These are phyloP conservation scores for Dipodomys spectabilis DNA, from an alignment of 2,113 vertebrate species.

Conservation along the genomic window DNA sequence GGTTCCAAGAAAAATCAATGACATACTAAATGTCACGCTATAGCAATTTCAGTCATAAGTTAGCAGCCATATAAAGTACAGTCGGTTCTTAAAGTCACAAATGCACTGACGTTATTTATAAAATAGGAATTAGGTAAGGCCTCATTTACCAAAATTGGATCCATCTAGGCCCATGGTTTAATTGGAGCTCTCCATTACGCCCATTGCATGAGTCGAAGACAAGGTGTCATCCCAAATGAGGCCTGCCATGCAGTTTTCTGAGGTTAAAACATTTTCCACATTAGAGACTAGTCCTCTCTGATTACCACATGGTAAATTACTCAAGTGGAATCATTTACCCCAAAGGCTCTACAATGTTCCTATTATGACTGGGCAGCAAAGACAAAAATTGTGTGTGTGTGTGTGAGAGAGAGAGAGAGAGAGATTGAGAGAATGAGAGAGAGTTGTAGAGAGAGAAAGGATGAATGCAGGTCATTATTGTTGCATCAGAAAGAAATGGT, in stretches of 20 bases:
- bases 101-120: slow-evolving; percentile 44
- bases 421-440: not conserved
- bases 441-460: not conserved
- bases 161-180: not conserved
- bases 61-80: slow-evolving; percentile 14
- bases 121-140: slow-evolving; percentile 44
- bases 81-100: slow-evolving; percentile 32
- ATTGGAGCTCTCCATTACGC: not conserved
- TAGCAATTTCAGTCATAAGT: slow-evolving; percentile 45
- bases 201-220: slow-evolving; percentile 11
- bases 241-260: slow-evolving; percentile 45
- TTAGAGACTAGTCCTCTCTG: slow-evolving; percentile 61
- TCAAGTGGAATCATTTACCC: slow-evolving; percentile 71
- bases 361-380: slow-evolving; percentile 38
- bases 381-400: not conserved
- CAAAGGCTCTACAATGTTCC: slow-evolving; percentile 52
- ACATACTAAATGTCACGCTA: not conserved
- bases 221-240: slow-evolving; percentile 36
- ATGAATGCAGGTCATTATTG: slow-evolving; percentile 51
- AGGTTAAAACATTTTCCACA: slow-evolving; percentile 63
- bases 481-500: not conserved
- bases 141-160: slow-evolving; percentile 16
- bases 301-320: slow-evolving; percentile 59
- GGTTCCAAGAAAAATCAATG: slow-evolving; percentile 64
- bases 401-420: not conserved